Evolutionary conservation across 1,140 invertebrate species (phyloP).

Genomic region (Probaryconus sp.): DNA sequence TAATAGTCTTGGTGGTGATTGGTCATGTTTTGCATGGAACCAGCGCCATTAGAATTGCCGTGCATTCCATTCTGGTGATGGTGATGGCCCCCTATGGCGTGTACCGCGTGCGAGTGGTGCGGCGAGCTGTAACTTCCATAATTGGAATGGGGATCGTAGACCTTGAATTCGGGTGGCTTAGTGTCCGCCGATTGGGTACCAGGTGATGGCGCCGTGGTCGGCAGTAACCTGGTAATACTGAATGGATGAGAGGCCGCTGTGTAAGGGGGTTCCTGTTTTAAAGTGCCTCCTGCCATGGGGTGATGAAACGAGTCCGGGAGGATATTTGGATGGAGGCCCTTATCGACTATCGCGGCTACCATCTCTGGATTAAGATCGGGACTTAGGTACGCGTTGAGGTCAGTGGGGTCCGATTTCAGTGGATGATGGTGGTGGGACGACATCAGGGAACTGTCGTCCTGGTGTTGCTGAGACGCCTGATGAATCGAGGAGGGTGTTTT

Average conservation of each 20-base stretch:
- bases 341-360: constrained; percentile 83
- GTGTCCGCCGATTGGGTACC: constrained; percentile 78
- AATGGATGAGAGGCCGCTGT: constrained; percentile 90
- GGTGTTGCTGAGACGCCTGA: constrained; percentile 75
- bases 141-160: constrained; percentile 84
- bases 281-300: constrained; percentile 80
- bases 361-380: constrained; percentile 81
- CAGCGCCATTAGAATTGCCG: constrained; percentile 80
- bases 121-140: constrained; percentile 72
- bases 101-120: constrained; percentile 70
- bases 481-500: constrained; percentile 73
- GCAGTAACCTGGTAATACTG: constrained; percentile 93
- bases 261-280: constrained; percentile 88
- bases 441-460: constrained; percentile 77
- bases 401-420: constrained; percentile 72
- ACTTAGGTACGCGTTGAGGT: constrained; percentile 76
- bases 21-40: constrained; percentile 81
- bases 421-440: constrained; percentile 75
- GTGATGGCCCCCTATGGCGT: constrained; percentile 70
- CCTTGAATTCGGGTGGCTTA: constrained; percentile 83
- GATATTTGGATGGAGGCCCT: constrained; percentile 79
- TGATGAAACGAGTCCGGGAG: constrained; percentile 82
- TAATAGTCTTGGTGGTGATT: constrained; percentile 87
- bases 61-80: constrained; percentile 79
- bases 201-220: constrained; percentile 83